A percentile compares a stretch with the other conserved stretches of the same genome.
These are phyloP conservation scores for Spea multiplicata DNA, from an alignment of 2,113 vertebrate genomes.

Conservation along the genomic window DNA sequence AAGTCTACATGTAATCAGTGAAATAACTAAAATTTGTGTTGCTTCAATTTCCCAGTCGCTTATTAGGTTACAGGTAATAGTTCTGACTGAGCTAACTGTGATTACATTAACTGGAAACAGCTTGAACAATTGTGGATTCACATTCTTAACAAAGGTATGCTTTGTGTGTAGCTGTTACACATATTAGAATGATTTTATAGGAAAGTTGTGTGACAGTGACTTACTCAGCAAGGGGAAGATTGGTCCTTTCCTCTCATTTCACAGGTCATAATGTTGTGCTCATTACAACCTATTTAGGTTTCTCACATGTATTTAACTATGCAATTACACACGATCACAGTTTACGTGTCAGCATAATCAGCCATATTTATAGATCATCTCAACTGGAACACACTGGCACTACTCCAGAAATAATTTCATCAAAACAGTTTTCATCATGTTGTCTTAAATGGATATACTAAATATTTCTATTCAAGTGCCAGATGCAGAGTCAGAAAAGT, in stretches of 20 bases:
- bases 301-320: constrained; percentile 1
- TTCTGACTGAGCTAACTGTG: constrained; percentile 3
- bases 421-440: not conserved
- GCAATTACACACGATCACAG: constrained; percentile 26
- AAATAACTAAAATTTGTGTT: constrained; percentile 19
- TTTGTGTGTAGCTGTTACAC: not conserved
- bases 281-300: not conserved
- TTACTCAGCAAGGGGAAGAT: not conserved
- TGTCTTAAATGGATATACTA: not conserved
- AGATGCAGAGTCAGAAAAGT: not conserved
- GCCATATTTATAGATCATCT: not conserved
- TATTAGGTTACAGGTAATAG: constrained; percentile 37
- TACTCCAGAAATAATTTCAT: not conserved
- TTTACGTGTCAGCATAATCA: constrained; percentile 12
- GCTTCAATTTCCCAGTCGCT: constrained; percentile 10
- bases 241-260: constrained; percentile 12
- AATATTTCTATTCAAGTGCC: not conserved
- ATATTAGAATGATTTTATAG: not conserved
- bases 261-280: constrained; percentile 8
- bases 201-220: not conserved
- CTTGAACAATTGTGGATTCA: not conserved
- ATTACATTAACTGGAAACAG: constrained; percentile 22
- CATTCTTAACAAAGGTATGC: not conserved
- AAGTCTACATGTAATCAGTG: constrained; percentile 19
- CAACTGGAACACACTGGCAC: not conserved